Evolutionary conservation across 2,888 invertebrate genomes (phyloP).

Genomic region (Nephrocerus scutellatus): DNA sequence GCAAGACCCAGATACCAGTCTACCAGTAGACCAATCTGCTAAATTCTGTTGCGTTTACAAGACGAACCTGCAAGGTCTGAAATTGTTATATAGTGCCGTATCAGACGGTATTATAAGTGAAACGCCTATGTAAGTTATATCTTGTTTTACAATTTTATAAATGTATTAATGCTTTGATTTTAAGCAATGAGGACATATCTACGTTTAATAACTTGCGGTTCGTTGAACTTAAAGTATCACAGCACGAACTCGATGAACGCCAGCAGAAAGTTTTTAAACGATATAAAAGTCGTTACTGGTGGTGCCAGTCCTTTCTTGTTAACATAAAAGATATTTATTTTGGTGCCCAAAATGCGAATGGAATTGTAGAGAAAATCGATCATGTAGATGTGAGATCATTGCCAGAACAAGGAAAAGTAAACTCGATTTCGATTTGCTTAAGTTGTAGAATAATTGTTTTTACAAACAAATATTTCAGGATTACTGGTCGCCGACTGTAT

Average conservation of each 20-base stretch:
- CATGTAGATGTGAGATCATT: conserved; percentile 52
- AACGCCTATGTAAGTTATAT: conserved; percentile 30
- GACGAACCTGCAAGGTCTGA: conserved; percentile 51
- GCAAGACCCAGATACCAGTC: conserved; percentile 40
- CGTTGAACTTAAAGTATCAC: conserved; percentile 66
- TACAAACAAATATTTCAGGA: no score
- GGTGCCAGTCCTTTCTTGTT: conserved; percentile 70
- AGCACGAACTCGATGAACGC: conserved; percentile 50
- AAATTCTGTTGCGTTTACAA: conserved; percentile 62
- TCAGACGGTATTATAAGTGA: conserved; percentile 58
- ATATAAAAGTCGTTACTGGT: conserved; percentile 61
- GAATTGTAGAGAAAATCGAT: conserved; percentile 56
- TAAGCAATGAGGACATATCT: conserved; percentile 14
- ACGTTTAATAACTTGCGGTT: conserved; percentile 47
- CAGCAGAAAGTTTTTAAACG: conserved; percentile 54
- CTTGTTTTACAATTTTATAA: no score
- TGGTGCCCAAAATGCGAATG: conserved; percentile 64
- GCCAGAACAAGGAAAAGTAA: conserved; percentile 51
- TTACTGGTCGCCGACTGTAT: no score
- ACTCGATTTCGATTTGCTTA: no score
- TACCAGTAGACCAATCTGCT: conserved; percentile 59
- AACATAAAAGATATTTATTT: conserved; percentile 62
- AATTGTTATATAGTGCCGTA: conserved; percentile 66
- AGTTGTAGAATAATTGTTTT: no score
- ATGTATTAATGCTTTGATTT: not conserved